Base-by-base conservation (phyloP, 1,140 invertebrate species). In the Halesus radiatus region DNA sequence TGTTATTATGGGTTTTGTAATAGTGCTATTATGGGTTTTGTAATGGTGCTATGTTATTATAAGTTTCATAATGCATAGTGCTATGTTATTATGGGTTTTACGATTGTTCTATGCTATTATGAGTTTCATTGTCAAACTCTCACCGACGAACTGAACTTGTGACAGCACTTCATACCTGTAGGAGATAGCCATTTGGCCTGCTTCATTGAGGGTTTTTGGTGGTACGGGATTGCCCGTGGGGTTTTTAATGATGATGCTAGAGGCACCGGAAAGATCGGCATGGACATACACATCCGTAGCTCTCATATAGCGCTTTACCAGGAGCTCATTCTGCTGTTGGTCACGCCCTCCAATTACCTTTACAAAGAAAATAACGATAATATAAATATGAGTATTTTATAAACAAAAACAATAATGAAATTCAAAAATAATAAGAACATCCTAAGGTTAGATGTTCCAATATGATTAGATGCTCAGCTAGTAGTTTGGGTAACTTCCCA, bases 281-380 rank as follows among this genome's bases (percentile, higher is more conserved):
- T 98, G 97, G 5, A 98, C 95, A 85, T 97, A 98, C 54, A 98
- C 87, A 90, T 98, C 96, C 78, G 92, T 94, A 18, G 94, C 84
- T 68, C 94, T 93, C 89, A 99, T 92, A 88, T 98, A 98, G 80
- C 96, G 92, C 88, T 99, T 99, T 1, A 99, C 98, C 81, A 99
- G 93, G 32, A 99, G 84, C 88, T 99, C 98, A 89, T 99, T 99
- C 89, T 99, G 98, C 82, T 99, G 97, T 82, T 97, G 95, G 91
- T 99, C 99, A 84, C 98, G 91, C 18, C 99, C 99, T 76, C 94
- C 98, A 86, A 99, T 96, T 53, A 99, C 88, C 89, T 90, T 83
- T 50, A 22, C 93, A 90, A 72, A 6, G 32, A 70, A 45, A 18
- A 23, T 70, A 70, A 70, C 29, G 37, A 29, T 66, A 66, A 26